Evolutionary conservation across 2,797 vertebrate genomes (phyloP).

Genomic region (Anguilla marmorata): DNA sequence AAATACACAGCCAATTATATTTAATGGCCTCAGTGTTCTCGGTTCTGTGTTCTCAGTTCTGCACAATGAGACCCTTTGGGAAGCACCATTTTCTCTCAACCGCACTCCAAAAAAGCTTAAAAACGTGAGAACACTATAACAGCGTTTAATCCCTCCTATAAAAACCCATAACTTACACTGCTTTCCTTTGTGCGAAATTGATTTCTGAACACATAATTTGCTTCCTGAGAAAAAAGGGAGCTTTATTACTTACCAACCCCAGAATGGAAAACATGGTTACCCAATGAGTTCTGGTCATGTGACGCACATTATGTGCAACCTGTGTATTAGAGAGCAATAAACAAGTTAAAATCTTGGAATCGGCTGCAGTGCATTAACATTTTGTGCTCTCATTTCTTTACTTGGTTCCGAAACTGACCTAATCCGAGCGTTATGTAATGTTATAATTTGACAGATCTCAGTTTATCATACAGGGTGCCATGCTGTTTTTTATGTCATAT

Average conservation of each 20-base stretch:
- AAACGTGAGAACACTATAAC: slow-evolving; percentile 38
- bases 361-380: slow-evolving; percentile 10
- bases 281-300: slow-evolving; percentile 40
- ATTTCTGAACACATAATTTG: slow-evolving; percentile 48
- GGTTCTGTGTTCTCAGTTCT: background rate
- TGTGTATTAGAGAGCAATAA: slow-evolving; percentile 12
- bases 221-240: slow-evolving; percentile 52
- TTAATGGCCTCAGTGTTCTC: slow-evolving; percentile 48
- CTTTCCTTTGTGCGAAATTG: slow-evolving; percentile 47
- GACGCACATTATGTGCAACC: slow-evolving; percentile 11
- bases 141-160: slow-evolving; percentile 49
- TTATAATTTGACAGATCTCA: background rate
- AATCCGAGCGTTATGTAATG: slow-evolving; percentile 33
- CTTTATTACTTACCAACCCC: slow-evolving; percentile 48
- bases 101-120: slow-evolving; percentile 30
- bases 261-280: slow-evolving; percentile 52
- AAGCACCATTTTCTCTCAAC: slow-evolving; percentile 45
- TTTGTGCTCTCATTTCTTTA: background rate
- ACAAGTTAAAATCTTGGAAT: slow-evolving; percentile 30
- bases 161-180: slow-evolving; percentile 42
- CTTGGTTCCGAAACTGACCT: slow-evolving; percentile 23
- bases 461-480: background rate
- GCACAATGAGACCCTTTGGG: slow-evolving; percentile 53
- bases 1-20: slow-evolving; percentile 43
- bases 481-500: background rate